phyloP scores from a whole-genome alignment of 1,140 invertebrate species.

The Hestina assimilis region DNA sequence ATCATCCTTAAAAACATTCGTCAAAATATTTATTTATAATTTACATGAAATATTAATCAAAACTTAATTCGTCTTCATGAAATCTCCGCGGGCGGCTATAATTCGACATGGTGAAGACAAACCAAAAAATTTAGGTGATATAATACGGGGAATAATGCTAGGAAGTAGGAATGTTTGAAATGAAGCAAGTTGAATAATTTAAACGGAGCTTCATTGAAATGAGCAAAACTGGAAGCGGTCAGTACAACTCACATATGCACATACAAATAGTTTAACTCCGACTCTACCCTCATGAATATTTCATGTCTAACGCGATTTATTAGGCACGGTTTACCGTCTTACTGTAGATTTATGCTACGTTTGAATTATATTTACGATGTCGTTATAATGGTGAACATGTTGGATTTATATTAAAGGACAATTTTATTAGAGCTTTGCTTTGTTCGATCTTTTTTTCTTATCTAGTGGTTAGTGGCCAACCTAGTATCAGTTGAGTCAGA shows the following conservation, averaged over 20 bases:
- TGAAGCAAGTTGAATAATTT: not conserved
- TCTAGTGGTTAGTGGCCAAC: no score
- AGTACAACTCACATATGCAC: constrained; percentile 12
- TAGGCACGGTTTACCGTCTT: constrained; percentile 35
- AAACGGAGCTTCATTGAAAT: not conserved
- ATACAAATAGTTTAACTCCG: constrained; percentile 7
- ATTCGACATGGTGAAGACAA: no score
- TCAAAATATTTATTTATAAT: not conserved
- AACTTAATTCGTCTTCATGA: no score
- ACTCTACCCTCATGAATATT: constrained; percentile 37
- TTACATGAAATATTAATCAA: no score
- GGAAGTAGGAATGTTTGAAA: no score
- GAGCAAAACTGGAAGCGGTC: not conserved
- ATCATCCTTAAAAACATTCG: not conserved
- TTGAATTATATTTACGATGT: constrained; percentile 35
- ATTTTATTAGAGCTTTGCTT: no score
- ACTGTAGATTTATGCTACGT: constrained; percentile 32
- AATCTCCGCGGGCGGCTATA: no score
- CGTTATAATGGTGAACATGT: not conserved
- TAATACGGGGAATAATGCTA: no score
- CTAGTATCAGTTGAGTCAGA: no score
- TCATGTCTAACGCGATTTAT: constrained; percentile 35
- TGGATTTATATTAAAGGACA: no score
- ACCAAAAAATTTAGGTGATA: no score
- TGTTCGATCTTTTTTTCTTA: no score